phyloP scores from a whole-genome alignment of 2,113 vertebrate genomes.

The Pleuronectes platessa region DNA sequence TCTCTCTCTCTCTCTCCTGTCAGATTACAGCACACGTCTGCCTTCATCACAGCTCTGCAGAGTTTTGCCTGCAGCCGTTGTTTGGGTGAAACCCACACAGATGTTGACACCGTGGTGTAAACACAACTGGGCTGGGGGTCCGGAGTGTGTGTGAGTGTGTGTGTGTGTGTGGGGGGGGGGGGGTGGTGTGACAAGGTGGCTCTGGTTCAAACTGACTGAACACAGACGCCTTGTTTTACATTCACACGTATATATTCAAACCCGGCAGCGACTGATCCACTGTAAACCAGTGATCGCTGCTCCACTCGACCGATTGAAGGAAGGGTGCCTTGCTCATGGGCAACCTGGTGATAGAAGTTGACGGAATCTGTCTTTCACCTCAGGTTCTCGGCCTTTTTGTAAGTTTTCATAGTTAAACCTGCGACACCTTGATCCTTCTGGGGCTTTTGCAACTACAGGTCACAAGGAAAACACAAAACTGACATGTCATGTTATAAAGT shows the following conservation, averaged over 20 bases:
- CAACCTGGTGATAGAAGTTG: background rate
- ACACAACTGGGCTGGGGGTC: slow-evolving; percentile 19
- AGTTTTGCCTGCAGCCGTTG: slow-evolving; percentile 14
- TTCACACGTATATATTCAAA: background rate
- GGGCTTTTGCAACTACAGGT: background rate
- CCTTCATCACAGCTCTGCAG: slow-evolving; percentile 38
- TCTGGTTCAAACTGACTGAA: background rate
- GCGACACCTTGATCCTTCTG: background rate
- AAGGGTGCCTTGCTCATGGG: background rate
- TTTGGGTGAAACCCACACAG: slow-evolving; percentile 60
- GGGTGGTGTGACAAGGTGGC: no score
- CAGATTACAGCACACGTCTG: slow-evolving; percentile 40
- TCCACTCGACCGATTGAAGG: background rate
- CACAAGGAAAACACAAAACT: background rate
- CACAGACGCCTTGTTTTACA: background rate
- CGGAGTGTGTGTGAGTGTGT: no score
- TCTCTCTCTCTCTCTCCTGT: slow-evolving; percentile 38
- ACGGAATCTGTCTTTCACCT: no score
- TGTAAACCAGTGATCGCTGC: background rate
- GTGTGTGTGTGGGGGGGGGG: no score
- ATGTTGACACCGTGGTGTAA: slow-evolving; percentile 49
- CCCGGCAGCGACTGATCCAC: no score
- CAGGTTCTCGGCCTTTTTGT: no score
- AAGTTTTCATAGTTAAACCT: background rate
- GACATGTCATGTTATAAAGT: background rate